These are phyloP conservation scores for Musca vetustissima DNA, from an alignment of 1,140 invertebrate species.

Conservation along the genomic window DNA sequence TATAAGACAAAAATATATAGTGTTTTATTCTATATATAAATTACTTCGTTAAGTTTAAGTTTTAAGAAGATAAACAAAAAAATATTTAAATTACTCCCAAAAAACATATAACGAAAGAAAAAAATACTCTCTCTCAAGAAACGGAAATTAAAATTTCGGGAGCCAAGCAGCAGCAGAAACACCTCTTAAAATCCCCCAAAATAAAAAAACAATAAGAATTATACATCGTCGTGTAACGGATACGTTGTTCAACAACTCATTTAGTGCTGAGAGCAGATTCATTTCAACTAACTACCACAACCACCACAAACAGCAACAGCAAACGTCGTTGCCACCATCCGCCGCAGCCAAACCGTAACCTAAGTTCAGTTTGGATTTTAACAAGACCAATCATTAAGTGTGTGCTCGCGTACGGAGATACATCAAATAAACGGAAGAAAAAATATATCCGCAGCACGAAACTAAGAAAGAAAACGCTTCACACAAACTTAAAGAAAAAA, in stretches of 20 bases:
- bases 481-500: constrained; percentile 8
- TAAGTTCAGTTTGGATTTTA: constrained; percentile 8
- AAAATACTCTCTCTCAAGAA: not conserved
- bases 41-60: not conserved
- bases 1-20: too few relatives aligned
- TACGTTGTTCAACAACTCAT: constrained; percentile 8
- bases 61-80: too few relatives aligned
- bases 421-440: constrained; percentile 20
- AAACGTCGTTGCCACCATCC: not conserved
- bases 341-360: constrained; percentile 10
- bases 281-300: too few relatives aligned
- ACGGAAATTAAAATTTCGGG: not conserved
- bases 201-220: not conserved
- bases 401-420: constrained; percentile 28
- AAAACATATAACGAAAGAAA: too few relatives aligned
- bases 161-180: too few relatives aligned
- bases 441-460: not conserved
- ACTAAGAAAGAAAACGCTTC: not conserved
- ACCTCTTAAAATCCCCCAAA: not conserved
- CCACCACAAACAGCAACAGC: too few relatives aligned
- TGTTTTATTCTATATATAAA: not conserved
- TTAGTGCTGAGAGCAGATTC: constrained; percentile 13
- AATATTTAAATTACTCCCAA: too few relatives aligned
- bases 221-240: constrained; percentile 23
- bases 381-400: constrained; percentile 26